Evolutionary conservation across 1,140 invertebrate genomes (phyloP).

Genomic region (Drosophila kepulauana): DNA sequence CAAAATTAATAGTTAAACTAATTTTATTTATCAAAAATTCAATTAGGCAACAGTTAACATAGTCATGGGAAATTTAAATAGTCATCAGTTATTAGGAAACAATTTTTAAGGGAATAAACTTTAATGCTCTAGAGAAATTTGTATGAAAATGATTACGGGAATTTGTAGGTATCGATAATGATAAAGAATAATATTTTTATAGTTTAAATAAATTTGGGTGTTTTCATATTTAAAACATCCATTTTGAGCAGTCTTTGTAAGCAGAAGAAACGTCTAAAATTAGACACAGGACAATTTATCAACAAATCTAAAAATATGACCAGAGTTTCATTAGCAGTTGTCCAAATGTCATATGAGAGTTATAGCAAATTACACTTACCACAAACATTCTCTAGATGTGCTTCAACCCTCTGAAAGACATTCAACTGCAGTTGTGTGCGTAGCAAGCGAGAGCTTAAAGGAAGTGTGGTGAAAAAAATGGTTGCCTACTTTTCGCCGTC

Average conservation of each 20-base stretch:
- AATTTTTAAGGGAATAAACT: too few species aligned
- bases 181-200: too few species aligned
- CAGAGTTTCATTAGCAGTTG: not conserved
- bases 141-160: too few species aligned
- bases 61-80: not conserved
- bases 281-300: not conserved
- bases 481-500: slow-evolving; percentile 22
- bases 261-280: not conserved
- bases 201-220: too few species aligned
- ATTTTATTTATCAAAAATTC: slow-evolving; percentile 5
- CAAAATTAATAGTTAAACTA: not conserved
- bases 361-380: not conserved
- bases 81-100: not conserved
- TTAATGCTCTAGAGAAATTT: too few species aligned
- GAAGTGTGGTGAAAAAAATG: not conserved
- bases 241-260: not conserved
- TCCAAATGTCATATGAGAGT: not conserved
- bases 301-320: not conserved
- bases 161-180: too few species aligned
- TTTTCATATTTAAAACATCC: too few species aligned
- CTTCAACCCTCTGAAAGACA: not conserved
- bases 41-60: slow-evolving; percentile 12
- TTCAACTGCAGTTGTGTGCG: not conserved
- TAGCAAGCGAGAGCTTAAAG: not conserved
- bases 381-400: not conserved